These are phyloP conservation scores for Falco columbarius DNA, from an alignment of 2,797 vertebrate species.

Conservation along the genomic window DNA sequence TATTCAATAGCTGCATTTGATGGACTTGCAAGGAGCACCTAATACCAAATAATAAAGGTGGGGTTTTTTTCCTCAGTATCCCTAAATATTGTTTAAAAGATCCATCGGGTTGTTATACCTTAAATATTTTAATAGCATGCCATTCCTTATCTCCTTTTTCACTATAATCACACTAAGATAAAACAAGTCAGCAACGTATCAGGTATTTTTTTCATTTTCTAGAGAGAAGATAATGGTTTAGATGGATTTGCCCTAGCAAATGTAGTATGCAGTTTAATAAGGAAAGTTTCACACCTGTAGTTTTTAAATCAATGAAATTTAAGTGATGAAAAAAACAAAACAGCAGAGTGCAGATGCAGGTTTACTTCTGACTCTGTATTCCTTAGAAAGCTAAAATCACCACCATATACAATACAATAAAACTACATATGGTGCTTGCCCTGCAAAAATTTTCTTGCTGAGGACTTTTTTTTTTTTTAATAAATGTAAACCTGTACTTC, in stretches of 20 bases:
- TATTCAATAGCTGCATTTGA: not conserved
- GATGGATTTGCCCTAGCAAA: conserved; percentile 25
- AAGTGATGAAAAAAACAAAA: not conserved
- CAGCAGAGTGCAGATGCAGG: not conserved
- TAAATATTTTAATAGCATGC: not conserved
- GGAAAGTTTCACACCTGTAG: conserved; percentile 26
- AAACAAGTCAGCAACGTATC: not conserved
- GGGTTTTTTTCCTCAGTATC: not conserved
- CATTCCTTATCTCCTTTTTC: not conserved
- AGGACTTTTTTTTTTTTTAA: not conserved
- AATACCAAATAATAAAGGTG: not conserved
- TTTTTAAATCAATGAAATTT: conserved; percentile 49
- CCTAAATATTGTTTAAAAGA: not conserved
- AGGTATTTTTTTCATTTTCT: not conserved
- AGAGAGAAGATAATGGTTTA: not conserved
- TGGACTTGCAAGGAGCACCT: not conserved
- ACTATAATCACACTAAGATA: not conserved
- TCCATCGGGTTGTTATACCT: not conserved
- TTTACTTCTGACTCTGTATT: not conserved
- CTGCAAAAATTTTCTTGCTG: not conserved
- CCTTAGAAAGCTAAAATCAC: conserved; percentile 18
- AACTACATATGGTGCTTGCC: not conserved
- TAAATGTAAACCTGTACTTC: not conserved
- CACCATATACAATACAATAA: not conserved
- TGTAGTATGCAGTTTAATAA: conserved; percentile 23